These are phyloP conservation scores for Axinella damicornis DNA, from an alignment of 37 sponge, comb jelly and placozoan genomes.

Conservation along the genomic window DNA sequence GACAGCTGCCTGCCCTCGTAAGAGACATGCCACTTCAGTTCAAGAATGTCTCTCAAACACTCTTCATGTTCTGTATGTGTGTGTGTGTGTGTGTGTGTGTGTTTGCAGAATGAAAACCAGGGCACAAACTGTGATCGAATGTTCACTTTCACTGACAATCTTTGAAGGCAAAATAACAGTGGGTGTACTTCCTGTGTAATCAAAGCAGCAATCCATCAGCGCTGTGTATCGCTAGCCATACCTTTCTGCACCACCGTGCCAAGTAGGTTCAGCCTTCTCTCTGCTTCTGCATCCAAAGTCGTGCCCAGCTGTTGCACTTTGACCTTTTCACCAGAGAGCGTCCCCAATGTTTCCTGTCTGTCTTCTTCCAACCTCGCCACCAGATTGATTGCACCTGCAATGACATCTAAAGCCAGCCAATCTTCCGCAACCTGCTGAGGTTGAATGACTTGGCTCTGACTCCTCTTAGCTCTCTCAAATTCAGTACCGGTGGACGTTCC, in stretches of 20 bases:
- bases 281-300: slow-evolving; percentile 37
- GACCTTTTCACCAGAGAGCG: slow-evolving; percentile 7
- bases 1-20: slow-evolving; percentile 27
- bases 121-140: no score
- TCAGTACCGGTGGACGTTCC: no score
- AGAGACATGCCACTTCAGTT: slow-evolving; percentile 65
- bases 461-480: no score
- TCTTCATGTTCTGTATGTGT: slow-evolving; percentile 71
- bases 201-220: no score
- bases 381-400: slow-evolving; percentile 6
- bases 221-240: background rate
- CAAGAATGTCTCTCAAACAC: slow-evolving; percentile 51
- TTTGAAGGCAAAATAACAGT: no score
- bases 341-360: slow-evolving; percentile 34
- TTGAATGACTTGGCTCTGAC: no score
- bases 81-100: no score
- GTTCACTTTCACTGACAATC: no score
- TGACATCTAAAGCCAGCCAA: slow-evolving; percentile 2
- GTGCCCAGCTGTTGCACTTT: slow-evolving; percentile 22
- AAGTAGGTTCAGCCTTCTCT: slow-evolving; percentile 43
- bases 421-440: no score
- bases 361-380: slow-evolving; percentile 55
- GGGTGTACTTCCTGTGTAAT: no score
- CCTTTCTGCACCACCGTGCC: slow-evolving; percentile 47
- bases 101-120: no score